Conservation (phyloP, 2,888 invertebrate species). For the Quadriops clusia region DNA sequence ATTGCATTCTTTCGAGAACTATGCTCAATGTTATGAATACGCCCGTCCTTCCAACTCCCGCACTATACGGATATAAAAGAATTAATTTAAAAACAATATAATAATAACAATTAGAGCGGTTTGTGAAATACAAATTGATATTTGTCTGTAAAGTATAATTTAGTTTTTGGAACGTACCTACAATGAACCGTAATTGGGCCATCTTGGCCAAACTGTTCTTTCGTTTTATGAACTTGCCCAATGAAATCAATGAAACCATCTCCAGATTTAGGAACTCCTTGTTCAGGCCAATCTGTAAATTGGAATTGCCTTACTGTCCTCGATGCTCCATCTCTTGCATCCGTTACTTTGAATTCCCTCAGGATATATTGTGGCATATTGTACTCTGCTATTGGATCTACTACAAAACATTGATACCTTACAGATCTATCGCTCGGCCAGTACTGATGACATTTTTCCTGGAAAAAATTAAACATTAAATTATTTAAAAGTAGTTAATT, state of each 20-base stretch:
- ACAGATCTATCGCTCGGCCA: slow-evolving; percentile 98
- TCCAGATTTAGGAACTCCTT: slow-evolving; percentile 93
- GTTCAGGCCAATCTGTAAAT: slow-evolving; percentile 93
- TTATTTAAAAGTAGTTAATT: slow-evolving; percentile 6
- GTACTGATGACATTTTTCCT: slow-evolving; percentile 99
- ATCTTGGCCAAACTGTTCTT: slow-evolving; percentile 98
- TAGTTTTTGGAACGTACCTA: slow-evolving; percentile 58
- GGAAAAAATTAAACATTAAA: slow-evolving; percentile 33
- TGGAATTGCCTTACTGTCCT: slow-evolving; percentile 94
- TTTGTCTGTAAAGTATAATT: too few species aligned
- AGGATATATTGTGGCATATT: slow-evolving; percentile 99
- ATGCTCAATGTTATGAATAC: slow-evolving; percentile 97
- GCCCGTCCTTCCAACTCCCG: slow-evolving; percentile 96
- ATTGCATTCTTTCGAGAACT: slow-evolving; percentile 96
- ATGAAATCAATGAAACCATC: slow-evolving; percentile 99
- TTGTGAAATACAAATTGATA: too few species aligned
- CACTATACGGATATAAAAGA: too few species aligned
- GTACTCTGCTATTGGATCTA: slow-evolving; percentile 98
- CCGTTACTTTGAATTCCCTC: slow-evolving; percentile 97
- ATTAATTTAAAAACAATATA: too few species aligned
- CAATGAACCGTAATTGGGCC: slow-evolving; percentile 98
- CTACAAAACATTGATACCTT: slow-evolving; percentile 94
- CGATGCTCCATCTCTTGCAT: slow-evolving; percentile 93
- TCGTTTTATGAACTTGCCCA: slow-evolving; percentile 98
- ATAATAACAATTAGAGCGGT: too few species aligned